Conservation (phyloP, 1,140 invertebrate genomes). For the Mylabris phalerata region DNA sequence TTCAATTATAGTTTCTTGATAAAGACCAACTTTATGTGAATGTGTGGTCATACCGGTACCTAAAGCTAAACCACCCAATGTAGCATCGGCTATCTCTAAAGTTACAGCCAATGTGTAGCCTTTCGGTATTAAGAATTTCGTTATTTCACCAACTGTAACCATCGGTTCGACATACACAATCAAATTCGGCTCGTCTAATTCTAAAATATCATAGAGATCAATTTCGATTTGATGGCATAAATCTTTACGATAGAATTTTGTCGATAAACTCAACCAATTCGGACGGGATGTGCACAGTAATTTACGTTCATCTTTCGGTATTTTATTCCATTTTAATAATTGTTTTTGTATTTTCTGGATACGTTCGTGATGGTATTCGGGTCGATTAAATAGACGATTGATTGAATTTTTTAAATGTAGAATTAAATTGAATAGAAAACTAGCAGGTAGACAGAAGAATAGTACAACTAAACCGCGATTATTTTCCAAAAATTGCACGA, state of each 20-base stretch:
- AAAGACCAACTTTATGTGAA: slow-evolving; percentile 47
- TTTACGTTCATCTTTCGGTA: slow-evolving; percentile 45
- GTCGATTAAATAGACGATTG: slow-evolving; percentile 43
- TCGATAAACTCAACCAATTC: slow-evolving; percentile 61
- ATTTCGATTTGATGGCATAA: slow-evolving; percentile 54
- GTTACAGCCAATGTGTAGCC: slow-evolving; percentile 52
- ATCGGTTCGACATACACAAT: slow-evolving; percentile 44
- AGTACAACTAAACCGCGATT: slow-evolving; percentile 58
- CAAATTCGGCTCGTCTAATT: slow-evolving; percentile 44
- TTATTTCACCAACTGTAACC: slow-evolving; percentile 51
- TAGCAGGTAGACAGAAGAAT: slow-evolving; percentile 59
- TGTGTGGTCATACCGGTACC: slow-evolving; percentile 51
- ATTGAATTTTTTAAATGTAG: slow-evolving; percentile 45
- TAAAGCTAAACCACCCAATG: slow-evolving; percentile 50
- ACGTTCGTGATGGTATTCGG: slow-evolving; percentile 47
- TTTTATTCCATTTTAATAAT: slow-evolving; percentile 53
- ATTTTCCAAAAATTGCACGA: slow-evolving; percentile 53
- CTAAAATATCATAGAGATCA: slow-evolving; percentile 50
- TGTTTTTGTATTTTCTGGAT: slow-evolving; percentile 53
- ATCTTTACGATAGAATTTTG: slow-evolving; percentile 59
- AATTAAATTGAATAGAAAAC: slow-evolving; percentile 54
- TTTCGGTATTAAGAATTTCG: slow-evolving; percentile 44
- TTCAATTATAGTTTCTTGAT: slow-evolving; percentile 48
- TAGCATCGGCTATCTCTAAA: slow-evolving; percentile 47
- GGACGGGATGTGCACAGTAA: slow-evolving; percentile 58